A percentile compares a stretch with the other conserved stretches of the same genome.
phyloP scores from a whole-genome alignment of 2,797 vertebrate genomes.

The Novumbra hubbsi region DNA sequence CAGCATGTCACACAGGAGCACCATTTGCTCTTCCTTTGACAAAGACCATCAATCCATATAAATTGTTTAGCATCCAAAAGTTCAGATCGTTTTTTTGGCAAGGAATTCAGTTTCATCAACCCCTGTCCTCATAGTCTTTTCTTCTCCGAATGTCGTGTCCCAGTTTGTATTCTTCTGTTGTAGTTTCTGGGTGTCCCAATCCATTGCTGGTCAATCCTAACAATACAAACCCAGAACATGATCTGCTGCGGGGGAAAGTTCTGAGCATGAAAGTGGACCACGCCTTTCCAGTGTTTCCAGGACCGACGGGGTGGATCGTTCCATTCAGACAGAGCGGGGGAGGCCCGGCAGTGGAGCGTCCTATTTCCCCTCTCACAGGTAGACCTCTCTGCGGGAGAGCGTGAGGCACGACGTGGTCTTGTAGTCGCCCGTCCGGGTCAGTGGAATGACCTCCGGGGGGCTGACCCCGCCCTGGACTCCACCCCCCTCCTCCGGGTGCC shows the following conservation, averaged over 20 bases:
- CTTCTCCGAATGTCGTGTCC: neutral
- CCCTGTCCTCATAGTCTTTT: neutral
- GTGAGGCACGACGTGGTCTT: constrained; percentile 96
- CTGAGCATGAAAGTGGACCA: neutral
- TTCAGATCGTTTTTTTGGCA: constrained; percentile 41
- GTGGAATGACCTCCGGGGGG: constrained; percentile 89
- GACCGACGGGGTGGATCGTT: constrained; percentile 12
- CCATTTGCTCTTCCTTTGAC: constrained; percentile 8
- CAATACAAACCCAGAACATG: neutral
- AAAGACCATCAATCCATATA: constrained; percentile 50
- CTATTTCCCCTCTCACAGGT: constrained; percentile 81
- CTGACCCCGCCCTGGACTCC: constrained; percentile 68
- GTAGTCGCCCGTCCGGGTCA: constrained; percentile 91
- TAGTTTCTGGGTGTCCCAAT: constrained; percentile 19
- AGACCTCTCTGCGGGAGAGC: constrained; percentile 94
- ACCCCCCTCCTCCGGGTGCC: constrained; percentile 78
- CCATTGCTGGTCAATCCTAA: constrained; percentile 11
- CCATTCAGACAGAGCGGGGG: constrained; percentile 28
- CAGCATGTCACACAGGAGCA: constrained; percentile 30
- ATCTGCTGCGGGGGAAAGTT: neutral
- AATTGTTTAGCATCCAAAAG: constrained; percentile 60
- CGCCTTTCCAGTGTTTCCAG: constrained; percentile 18
- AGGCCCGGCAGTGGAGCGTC: neutral
- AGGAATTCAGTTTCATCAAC: constrained; percentile 1
- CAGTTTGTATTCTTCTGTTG: neutral